Percentiles rank a stretch among this genome's conserved stretches.
phyloP scores from a whole-genome alignment of 2,888 invertebrate species.

The Dryomyza anilis region DNA sequence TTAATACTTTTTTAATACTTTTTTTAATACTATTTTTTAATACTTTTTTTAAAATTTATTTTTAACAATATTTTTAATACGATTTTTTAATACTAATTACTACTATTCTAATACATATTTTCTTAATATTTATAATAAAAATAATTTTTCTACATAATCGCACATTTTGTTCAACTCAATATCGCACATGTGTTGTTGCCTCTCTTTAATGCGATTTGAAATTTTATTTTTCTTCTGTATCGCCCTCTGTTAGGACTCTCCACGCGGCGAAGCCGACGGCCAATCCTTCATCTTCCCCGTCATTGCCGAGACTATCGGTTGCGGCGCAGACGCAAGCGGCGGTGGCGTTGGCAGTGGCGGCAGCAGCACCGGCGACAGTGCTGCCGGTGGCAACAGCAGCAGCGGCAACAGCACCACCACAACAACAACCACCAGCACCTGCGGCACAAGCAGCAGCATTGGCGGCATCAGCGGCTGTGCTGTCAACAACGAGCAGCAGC shows the following conservation, averaged over 20 bases:
- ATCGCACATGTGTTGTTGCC: too few relatives aligned
- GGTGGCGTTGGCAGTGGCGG: slow-evolving; percentile 43
- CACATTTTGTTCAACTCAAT: too few relatives aligned
- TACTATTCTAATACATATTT: too few relatives aligned
- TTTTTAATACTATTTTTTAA: too few relatives aligned
- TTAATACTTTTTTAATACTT: too few relatives aligned
- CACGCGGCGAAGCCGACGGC: slow-evolving; percentile 70
- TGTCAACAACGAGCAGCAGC: slow-evolving; percentile 30
- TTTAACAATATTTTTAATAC: too few relatives aligned
- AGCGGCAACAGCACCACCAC: slow-evolving; percentile 32
- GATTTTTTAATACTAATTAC: too few relatives aligned
- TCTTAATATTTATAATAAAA: too few relatives aligned
- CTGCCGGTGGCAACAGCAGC: slow-evolving; percentile 34
- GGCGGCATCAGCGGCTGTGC: slow-evolving; percentile 31
- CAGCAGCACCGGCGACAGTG: slow-evolving; percentile 38
- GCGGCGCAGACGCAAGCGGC: slow-evolving; percentile 37
- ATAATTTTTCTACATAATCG: too few relatives aligned
- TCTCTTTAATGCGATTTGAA: too few relatives aligned
- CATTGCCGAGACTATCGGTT: slow-evolving; percentile 58
- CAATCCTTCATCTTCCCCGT: slow-evolving; percentile 72
- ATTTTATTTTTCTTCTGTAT: too few relatives aligned
- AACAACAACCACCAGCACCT: slow-evolving; percentile 35
- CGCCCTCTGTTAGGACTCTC: slow-evolving; percentile 67
- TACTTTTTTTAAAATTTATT: too few relatives aligned
- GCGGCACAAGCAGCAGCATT: slow-evolving; percentile 36